phyloP scores from a whole-genome alignment of 1,140 invertebrate genomes.

The Melanaphis sacchari region DNA sequence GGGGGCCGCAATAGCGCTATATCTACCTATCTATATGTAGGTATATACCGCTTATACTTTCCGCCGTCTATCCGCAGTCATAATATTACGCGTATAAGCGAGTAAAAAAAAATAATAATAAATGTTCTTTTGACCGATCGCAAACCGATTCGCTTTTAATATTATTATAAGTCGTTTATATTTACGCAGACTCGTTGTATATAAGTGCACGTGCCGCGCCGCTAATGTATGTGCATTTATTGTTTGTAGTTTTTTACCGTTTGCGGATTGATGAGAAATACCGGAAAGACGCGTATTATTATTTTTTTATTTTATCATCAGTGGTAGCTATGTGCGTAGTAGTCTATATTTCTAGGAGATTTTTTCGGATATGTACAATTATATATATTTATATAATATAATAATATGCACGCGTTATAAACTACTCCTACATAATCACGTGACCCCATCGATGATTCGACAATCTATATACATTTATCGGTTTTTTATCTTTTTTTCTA shows the following conservation, averaged over 20 bases:
- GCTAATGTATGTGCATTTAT: not conserved
- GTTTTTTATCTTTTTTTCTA: not conserved
- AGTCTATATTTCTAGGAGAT: not conserved
- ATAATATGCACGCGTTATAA: not conserved
- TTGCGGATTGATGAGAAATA: not conserved
- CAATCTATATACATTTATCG: not conserved
- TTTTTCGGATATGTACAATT: not conserved
- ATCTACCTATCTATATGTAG: not conserved
- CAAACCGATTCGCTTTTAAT: constrained; percentile 27
- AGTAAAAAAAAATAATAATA: not conserved
- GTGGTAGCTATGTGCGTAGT: not conserved
- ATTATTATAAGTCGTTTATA: not conserved
- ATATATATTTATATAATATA: too few species aligned
- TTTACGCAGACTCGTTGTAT: not conserved
- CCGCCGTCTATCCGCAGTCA: not conserved
- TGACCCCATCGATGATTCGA: not conserved
- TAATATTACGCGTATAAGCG: not conserved
- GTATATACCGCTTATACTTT: not conserved
- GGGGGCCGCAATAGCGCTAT: constrained; percentile 2
- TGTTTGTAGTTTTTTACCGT: not conserved
- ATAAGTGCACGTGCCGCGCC: not conserved
- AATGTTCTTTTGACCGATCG: not conserved
- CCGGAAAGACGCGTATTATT: not conserved
- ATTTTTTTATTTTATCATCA: not conserved
- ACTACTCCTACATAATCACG: not conserved